A percentile compares a stretch with the other conserved stretches of the same genome.
Evolutionary conservation across 2,888 invertebrate genomes (phyloP).

Genomic region (Antitype chi): DNA sequence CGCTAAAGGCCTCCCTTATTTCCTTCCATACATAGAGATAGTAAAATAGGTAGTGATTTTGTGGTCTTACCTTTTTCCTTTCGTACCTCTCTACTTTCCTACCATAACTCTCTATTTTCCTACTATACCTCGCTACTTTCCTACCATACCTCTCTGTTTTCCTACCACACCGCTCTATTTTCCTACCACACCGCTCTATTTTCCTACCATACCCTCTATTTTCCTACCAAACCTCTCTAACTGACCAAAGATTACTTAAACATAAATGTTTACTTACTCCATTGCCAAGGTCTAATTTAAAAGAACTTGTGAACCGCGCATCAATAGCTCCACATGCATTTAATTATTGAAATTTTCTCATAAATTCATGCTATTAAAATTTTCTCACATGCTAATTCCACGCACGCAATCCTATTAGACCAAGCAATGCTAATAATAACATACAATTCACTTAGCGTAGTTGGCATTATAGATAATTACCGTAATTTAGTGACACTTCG

Average conservation of each 20-base stretch:
- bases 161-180: too few species aligned
- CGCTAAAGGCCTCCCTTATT: too few species aligned
- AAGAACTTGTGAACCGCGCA: slow-evolving; percentile 33
- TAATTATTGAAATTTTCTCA: slow-evolving; percentile 36
- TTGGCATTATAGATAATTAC: slow-evolving; percentile 32
- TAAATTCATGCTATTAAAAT: slow-evolving; percentile 42
- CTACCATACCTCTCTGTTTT: too few species aligned
- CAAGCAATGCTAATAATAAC: slow-evolving; percentile 15
- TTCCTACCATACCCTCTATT: too few species aligned
- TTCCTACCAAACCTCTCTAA: neutral
- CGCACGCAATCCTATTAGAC: slow-evolving; percentile 47
- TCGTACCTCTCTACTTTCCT: too few species aligned
- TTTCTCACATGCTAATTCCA: slow-evolving; percentile 49
- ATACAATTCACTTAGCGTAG: slow-evolving; percentile 3
- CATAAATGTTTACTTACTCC: neutral
- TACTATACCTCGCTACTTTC: too few species aligned
- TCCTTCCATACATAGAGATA: too few species aligned
- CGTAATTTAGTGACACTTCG: slow-evolving; percentile 34
- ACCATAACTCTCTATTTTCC: too few species aligned
- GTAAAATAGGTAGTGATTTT: too few species aligned
- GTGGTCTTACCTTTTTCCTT: too few species aligned
- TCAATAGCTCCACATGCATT: slow-evolving; percentile 7
- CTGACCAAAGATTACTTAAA: neutral
- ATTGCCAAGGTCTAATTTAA: neutral
- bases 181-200: too few species aligned